Evolutionary conservation across 2,113 vertebrate genomes (phyloP).

Genomic region (Eudorcas thomsonii): DNA sequence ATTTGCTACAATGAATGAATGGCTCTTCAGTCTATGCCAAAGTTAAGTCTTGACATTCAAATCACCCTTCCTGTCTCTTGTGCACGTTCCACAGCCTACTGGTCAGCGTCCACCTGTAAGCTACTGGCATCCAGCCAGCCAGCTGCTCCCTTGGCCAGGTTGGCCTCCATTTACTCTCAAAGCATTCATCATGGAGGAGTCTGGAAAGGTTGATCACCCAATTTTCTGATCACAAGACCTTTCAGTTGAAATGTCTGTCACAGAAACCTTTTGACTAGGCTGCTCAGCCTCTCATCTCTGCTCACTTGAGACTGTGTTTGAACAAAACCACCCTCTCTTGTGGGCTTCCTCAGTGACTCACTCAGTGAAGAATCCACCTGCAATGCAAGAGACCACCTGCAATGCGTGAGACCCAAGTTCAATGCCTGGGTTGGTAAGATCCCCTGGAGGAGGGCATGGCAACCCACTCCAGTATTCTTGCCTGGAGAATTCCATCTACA

Average conservation of each 20-base stretch:
- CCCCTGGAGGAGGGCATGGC: neutral
- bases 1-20: neutral
- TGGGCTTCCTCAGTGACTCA: neutral
- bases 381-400: neutral
- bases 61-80: neutral
- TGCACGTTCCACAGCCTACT: neutral
- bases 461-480: neutral
- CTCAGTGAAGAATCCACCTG: neutral
- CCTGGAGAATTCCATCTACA: neutral
- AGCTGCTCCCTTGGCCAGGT: neutral
- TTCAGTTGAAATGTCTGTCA: neutral
- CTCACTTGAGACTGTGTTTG: neutral
- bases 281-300: neutral
- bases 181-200: neutral
- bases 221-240: constrained; percentile 9
- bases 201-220: neutral
- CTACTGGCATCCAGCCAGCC: neutral
- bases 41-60: neutral
- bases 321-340: neutral
- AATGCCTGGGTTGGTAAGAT: neutral
- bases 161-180: neutral
- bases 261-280: neutral
- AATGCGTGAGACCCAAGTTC: neutral
- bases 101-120: neutral
- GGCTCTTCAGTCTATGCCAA: neutral